Evolutionary conservation across 2,113 vertebrate genomes (phyloP).

Genomic region (Laticauda laticaudata): DNA sequence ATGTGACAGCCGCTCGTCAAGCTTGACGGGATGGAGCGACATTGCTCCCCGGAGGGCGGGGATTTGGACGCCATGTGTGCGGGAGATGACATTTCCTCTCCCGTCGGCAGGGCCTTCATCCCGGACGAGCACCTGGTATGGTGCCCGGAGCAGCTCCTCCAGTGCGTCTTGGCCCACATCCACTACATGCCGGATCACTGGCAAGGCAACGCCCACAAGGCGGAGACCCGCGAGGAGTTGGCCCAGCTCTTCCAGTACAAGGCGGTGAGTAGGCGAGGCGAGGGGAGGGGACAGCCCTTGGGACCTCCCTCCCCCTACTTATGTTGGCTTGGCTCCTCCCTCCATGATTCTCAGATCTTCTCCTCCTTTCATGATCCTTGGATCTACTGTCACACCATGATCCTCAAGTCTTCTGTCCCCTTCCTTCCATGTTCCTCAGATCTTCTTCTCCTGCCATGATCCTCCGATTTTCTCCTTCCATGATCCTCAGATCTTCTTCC

Average conservation of each 20-base stretch:
- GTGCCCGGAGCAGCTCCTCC: slow-evolving; percentile 95
- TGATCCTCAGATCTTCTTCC: no score
- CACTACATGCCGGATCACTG: slow-evolving; percentile 99
- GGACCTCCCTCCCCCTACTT: not conserved
- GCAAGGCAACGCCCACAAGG: slow-evolving; percentile 95
- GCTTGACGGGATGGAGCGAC: not conserved
- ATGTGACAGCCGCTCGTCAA: not conserved
- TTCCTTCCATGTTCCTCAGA: no score
- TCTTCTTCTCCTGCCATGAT: no score
- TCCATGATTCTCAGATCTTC: no score
- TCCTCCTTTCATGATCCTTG: no score
- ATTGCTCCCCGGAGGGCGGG: no score
- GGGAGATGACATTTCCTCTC: no score
- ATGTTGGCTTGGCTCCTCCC: no score
- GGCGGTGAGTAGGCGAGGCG: slow-evolving; percentile 83
- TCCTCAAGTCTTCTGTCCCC: no score
- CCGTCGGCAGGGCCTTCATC: slow-evolving; percentile 87
- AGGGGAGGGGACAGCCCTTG: not conserved
- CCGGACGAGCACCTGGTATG: slow-evolving; percentile 97
- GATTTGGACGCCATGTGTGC: no score
- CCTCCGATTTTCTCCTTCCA: no score
- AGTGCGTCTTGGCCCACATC: slow-evolving; percentile 93
- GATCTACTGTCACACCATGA: no score
- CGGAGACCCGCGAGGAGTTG: slow-evolving; percentile 94
- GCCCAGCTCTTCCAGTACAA: slow-evolving; percentile 99